phyloP scores from a whole-genome alignment of 1,140 invertebrate genomes.

The Sipha flava region DNA sequence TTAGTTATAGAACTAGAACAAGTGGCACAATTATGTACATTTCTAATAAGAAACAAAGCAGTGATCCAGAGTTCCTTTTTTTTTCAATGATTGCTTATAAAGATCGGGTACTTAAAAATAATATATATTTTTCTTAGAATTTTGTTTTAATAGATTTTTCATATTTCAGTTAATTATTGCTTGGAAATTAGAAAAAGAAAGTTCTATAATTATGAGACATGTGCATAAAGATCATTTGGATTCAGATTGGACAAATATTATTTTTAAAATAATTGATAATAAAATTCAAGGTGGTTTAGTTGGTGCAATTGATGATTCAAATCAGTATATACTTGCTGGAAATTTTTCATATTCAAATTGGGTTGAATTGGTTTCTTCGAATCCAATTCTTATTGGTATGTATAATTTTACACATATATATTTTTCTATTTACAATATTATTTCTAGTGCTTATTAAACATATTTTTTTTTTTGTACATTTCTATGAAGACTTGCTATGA shows the following conservation, averaged over 20 bases:
- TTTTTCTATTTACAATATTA: neutral
- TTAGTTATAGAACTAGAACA: conserved; percentile 58
- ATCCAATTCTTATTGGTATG: conserved; percentile 47
- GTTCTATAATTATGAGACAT: conserved; percentile 6
- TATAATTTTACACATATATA: too few relatives aligned
- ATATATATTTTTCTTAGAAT: conserved; percentile 41
- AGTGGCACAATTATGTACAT: conserved; percentile 62
- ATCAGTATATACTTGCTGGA: conserved; percentile 44
- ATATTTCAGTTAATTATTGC: conserved; percentile 36
- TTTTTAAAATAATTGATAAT: conserved; percentile 49
- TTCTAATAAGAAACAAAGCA: conserved; percentile 44
- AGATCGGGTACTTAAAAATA: conserved; percentile 57
- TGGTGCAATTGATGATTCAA: conserved; percentile 43
- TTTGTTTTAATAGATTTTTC: neutral
- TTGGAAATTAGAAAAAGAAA: conserved; percentile 37
- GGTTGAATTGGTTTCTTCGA: conserved; percentile 48
- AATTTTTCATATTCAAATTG: conserved; percentile 51
- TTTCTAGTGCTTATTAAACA: neutral
- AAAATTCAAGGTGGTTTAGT: conserved; percentile 49
- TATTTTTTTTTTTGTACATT: too few relatives aligned
- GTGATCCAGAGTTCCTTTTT: conserved; percentile 47
- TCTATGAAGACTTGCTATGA: too few relatives aligned
- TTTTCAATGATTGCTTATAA: conserved; percentile 62
- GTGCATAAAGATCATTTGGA: conserved; percentile 56
- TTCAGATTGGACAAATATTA: conserved; percentile 59